Percentiles rank a stretch among this genome's conserved stretches.
phyloP scores from a whole-genome alignment of 2,797 vertebrate genomes.

The Falco berigora region DNA sequence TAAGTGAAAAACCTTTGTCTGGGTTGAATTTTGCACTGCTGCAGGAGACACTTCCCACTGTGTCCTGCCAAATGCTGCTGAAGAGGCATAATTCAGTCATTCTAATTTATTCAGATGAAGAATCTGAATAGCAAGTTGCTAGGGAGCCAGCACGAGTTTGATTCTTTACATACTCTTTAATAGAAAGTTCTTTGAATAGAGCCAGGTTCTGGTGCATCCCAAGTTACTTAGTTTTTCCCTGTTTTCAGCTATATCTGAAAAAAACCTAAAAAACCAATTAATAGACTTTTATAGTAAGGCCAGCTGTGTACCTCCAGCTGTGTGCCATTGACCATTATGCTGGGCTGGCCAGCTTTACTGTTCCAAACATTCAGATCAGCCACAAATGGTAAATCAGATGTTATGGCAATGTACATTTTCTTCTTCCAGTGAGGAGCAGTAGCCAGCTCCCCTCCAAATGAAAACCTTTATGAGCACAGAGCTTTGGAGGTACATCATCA shows the following conservation, averaged over 20 bases:
- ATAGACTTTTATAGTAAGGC: not conserved
- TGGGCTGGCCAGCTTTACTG: not conserved
- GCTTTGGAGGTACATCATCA: conserved; percentile 19
- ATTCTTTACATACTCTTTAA: not conserved
- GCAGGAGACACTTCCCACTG: not conserved
- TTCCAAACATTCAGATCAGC: not conserved
- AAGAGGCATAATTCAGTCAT: not conserved
- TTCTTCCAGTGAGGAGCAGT: conserved; percentile 12
- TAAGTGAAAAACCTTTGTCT: not conserved
- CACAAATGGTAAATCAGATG: not conserved
- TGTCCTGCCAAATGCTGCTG: not conserved
- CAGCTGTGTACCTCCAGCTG: conserved; percentile 10
- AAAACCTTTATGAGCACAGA: conserved; percentile 32
- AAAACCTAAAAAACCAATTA: not conserved
- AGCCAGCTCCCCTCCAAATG: conserved; percentile 24
- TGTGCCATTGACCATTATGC: not conserved
- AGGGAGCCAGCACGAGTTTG: not conserved
- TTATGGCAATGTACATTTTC: not conserved
- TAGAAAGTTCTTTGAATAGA: not conserved
- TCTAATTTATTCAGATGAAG: not conserved
- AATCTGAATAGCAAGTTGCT: not conserved
- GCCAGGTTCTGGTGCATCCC: not conserved
- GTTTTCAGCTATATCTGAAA: not conserved
- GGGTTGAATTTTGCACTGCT: not conserved
- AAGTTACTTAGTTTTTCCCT: not conserved